Evolutionary conservation across 2,797 vertebrate species (phyloP).

Genomic region (Tympanoctomys barrerae): DNA sequence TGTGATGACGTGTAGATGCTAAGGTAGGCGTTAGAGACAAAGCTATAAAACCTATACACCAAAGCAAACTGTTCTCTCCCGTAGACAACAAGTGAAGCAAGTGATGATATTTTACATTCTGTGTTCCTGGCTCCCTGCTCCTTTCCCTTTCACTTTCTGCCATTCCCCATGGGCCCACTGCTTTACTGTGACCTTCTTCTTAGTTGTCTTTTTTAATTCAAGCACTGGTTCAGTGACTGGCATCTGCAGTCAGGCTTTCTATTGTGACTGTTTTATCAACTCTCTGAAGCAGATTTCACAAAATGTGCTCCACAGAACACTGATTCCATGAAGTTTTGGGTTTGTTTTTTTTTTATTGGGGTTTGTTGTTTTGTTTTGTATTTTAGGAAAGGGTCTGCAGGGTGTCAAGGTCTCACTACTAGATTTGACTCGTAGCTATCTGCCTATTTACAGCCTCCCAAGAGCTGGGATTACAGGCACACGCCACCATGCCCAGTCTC

Average conservation of each 20-base stretch:
- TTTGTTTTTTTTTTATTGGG: too few relatives aligned
- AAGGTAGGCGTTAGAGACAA: not conserved
- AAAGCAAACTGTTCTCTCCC: not conserved
- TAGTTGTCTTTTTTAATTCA: not conserved
- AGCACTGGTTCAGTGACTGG: not conserved
- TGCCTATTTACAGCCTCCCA: too few relatives aligned
- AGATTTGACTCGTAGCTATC: too few relatives aligned
- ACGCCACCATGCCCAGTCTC: too few relatives aligned
- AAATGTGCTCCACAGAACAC: not conserved
- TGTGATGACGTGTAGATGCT: not conserved
- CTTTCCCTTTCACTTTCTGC: not conserved
- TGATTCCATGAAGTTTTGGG: not conserved
- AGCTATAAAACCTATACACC: not conserved
- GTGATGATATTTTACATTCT: not conserved
- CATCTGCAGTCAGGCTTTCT: not conserved
- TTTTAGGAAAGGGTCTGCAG: too few relatives aligned
- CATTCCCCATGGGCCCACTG: too few relatives aligned
- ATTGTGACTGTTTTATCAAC: not conserved
- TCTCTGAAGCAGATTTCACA: not conserved
- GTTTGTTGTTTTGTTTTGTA: too few relatives aligned
- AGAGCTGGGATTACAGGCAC: too few relatives aligned
- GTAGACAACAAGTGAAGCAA: not conserved
- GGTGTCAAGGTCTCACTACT: too few relatives aligned
- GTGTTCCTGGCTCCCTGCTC: not conserved
- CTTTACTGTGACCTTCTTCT: not conserved